These are phyloP conservation scores for Aphelocoma californica DNA, from an alignment of 2,797 vertebrate genomes.

Conservation along the genomic window DNA sequence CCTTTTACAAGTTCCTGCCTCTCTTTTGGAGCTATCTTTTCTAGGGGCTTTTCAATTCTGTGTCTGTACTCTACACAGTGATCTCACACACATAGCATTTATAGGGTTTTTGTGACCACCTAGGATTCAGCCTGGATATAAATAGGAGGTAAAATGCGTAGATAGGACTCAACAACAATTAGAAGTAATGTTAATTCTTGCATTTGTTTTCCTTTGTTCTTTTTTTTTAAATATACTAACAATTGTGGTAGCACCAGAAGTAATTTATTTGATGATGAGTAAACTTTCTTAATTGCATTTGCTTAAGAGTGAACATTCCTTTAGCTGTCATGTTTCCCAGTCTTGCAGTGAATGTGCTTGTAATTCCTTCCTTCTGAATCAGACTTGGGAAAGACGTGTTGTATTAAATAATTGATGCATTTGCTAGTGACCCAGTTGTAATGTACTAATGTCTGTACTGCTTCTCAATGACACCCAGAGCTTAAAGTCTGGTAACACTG, in stretches of 20 bases:
- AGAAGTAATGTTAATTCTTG: not conserved
- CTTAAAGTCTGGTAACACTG: not conserved
- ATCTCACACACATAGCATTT: not conserved
- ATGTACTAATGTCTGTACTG: not conserved
- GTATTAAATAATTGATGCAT: constrained; percentile 12
- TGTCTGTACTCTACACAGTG: not conserved
- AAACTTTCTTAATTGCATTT: not conserved
- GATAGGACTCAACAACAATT: not conserved
- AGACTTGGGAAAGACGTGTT: not conserved
- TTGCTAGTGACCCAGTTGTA: not conserved
- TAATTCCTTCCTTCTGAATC: not conserved
- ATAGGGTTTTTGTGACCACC: not conserved
- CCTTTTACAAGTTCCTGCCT: not conserved
- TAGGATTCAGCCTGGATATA: not conserved
- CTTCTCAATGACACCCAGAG: not conserved
- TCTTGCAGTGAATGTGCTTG: not conserved
- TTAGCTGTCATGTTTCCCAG: not conserved
- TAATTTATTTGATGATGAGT: not conserved
- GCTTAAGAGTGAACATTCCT: not conserved
- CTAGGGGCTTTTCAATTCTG: not conserved
- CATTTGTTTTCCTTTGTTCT: not conserved
- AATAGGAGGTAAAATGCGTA: not conserved
- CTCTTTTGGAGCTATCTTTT: not conserved
- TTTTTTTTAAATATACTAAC: not conserved
- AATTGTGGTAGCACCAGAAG: not conserved